Base-by-base conservation (phyloP, 2,797 vertebrate species). In the Gastrophryne carolinensis region DNA sequence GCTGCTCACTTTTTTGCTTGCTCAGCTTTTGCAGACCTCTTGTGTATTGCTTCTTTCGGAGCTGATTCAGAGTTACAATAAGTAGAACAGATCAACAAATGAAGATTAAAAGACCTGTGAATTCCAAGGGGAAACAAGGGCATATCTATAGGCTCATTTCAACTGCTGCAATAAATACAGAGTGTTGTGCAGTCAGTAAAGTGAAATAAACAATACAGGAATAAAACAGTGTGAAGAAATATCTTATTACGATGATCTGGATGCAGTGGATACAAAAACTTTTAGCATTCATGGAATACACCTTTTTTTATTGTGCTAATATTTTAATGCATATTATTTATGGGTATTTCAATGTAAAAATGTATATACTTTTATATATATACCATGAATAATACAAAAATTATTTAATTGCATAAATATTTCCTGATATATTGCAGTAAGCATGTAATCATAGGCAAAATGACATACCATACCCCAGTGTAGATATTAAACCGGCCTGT, bases 81-180 rank as follows among this genome's bases (percentile, higher is more conserved):
- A 50, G 41, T 75, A 75, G 63, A 73, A 73, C 60, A 73, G 49
- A 44, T 63, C 71, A 73, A 73, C 60, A 73, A 73, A 73, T 73
- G 49, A 75, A 67, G 72, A 75, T 75, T 75, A 67, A 58, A 75
- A 75, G 72, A 47, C 53, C 35, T 41, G 2, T 23, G 30, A 60
- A 67, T 60, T 58, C 63, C 53, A 58, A 60, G 23, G 53, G 63
- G 23, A 67, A 60, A 39, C 32, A 53, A 68, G 41, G 63, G 47
- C 53, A 50, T 21, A 58, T 10, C 5, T 12, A 19, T 57, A 44
- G 15, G 10, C 35, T 50, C 58, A 9, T 50, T 74, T 54, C 21
- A 58, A 21, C 37, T 44, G 32, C 30, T 21, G 41, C n/a, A 39
- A 53, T 62, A 35, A 41, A 62, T 34, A 53, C 23, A 53, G 27